These are phyloP conservation scores for Cyprinodon brontotheroides DNA, from an alignment of 2,113 vertebrate species.

Conservation along the genomic window DNA sequence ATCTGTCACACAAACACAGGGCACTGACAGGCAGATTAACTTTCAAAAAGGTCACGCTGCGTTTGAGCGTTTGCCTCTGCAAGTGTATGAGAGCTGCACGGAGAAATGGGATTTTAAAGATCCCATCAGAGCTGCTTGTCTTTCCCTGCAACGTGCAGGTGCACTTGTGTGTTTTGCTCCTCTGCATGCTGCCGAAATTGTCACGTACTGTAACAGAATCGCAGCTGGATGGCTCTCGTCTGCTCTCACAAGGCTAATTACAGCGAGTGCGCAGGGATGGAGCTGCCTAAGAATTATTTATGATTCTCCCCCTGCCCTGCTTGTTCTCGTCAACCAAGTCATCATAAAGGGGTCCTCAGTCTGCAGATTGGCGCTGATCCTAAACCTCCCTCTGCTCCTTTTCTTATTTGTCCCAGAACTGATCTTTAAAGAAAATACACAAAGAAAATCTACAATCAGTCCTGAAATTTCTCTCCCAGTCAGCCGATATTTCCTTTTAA, in stretches of 20 bases:
- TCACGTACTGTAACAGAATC: background rate
- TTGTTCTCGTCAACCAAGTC: slow-evolving; percentile 31
- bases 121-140: slow-evolving; percentile 29
- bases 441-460: slow-evolving; percentile 14
- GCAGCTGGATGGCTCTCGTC: slow-evolving; percentile 11
- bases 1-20: slow-evolving; percentile 56
- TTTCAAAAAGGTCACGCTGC: slow-evolving; percentile 62
- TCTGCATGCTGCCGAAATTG: slow-evolving; percentile 1
- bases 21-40: slow-evolving; percentile 55
- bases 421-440: slow-evolving; percentile 2
- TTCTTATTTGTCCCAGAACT: slow-evolving; percentile 11
- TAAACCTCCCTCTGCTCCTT: background rate
- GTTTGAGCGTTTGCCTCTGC: slow-evolving; percentile 20
- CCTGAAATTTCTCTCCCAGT: background rate
- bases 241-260: slow-evolving; percentile 49
- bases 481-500: slow-evolving; percentile 3
- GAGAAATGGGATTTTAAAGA: slow-evolving; percentile 31
- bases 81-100: slow-evolving; percentile 4
- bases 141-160: slow-evolving; percentile 7
- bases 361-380: slow-evolving; percentile 22
- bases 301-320: slow-evolving; percentile 39
- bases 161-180: slow-evolving; percentile 11
- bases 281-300: slow-evolving; percentile 44
- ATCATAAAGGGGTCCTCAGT: slow-evolving; percentile 16
- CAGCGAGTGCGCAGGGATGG: slow-evolving; percentile 36